These are phyloP conservation scores for Silurus aristotelis DNA, from an alignment of 2,797 vertebrate species.

Conservation along the genomic window DNA sequence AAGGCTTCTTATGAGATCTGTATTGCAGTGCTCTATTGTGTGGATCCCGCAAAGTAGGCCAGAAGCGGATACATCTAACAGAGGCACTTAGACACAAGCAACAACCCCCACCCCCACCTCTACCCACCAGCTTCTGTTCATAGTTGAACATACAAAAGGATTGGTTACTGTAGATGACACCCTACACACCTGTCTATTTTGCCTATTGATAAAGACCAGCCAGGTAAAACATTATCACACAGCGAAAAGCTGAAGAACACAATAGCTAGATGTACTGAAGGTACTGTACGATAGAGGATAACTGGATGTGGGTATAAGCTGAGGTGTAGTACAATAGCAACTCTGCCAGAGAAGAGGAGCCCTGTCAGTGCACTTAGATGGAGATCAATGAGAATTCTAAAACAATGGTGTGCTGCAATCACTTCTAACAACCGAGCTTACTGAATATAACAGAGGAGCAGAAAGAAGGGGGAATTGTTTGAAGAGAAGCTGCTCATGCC, in stretches of 20 bases:
- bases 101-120: too few species aligned
- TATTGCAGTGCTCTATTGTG: neutral
- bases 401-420: conserved; percentile 35
- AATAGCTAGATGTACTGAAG: too few species aligned
- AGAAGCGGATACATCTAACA: neutral
- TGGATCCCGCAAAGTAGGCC: neutral
- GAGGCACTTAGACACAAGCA: neutral
- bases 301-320: conserved; percentile 44
- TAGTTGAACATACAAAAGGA: neutral
- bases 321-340: conserved; percentile 37
- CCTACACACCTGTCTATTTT: neutral
- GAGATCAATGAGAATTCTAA: conserved; percentile 55
- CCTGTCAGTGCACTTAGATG: conserved; percentile 40
- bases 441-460: neutral
- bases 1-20: conserved; percentile 1
- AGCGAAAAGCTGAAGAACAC: neutral
- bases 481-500: neutral
- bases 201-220: conserved; percentile 4
- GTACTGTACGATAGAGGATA: conserved; percentile 7
- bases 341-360: conserved; percentile 45
- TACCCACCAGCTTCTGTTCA: neutral
- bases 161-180: neutral
- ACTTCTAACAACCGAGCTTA: conserved; percentile 34
- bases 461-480: neutral
- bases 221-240: conserved; percentile 46